Evolutionary conservation across 2,113 vertebrate genomes (phyloP), one percentile per base, ranked within the genome.

Genomic region (Esox niger): DNA sequence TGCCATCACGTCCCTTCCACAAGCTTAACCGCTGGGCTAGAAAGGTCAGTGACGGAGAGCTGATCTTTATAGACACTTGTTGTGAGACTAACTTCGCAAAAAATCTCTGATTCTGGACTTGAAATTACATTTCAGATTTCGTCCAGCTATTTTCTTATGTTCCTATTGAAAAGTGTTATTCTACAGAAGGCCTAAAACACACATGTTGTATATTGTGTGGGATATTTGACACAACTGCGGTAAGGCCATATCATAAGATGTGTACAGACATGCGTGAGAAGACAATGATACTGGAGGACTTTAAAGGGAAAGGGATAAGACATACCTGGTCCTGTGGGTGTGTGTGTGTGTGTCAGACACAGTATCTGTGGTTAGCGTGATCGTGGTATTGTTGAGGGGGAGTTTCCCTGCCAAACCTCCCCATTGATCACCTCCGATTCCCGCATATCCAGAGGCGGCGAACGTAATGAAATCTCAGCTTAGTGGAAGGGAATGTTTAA

Each of bases 31-130:
- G 6, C 3, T 69, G 13, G 15, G 38, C 38, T 43, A 15, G 38
- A 43, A 43, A 15, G 38, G 17, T 10, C 43, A 56, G 11, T 33
- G 62, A 32, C 32, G 59, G 76, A 71, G 83, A 78, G 72, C 21
- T 60, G 77, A 87, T 61, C 54, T 68, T 32, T 9, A 26, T 58
- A n/a, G 59, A 64, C 66, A 77, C 69, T 46, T 62, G n/a, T n/a
- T n/a, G n/a, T n/a, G 47, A 55, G 2, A 27, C 0, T 46, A 38
- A 64, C 63, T n/a, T n/a, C n/a, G n/a, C n/a, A n/a, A n/a, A n/a
- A n/a, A n/a, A n/a, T n/a, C n/a, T n/a, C n/a, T n/a, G n/a, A n/a
- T n/a, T n/a, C n/a, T n/a, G n/a, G n/a, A n/a, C n/a, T n/a, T n/a
- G n/a, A n/a, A n/a, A n/a, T n/a, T n/a, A n/a, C n/a, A n/a, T n/a